A percentile compares a stretch with the other conserved stretches of the same genome.
Conservation (phyloP, 2,888 invertebrate species). For the Sericinus montela region DNA sequence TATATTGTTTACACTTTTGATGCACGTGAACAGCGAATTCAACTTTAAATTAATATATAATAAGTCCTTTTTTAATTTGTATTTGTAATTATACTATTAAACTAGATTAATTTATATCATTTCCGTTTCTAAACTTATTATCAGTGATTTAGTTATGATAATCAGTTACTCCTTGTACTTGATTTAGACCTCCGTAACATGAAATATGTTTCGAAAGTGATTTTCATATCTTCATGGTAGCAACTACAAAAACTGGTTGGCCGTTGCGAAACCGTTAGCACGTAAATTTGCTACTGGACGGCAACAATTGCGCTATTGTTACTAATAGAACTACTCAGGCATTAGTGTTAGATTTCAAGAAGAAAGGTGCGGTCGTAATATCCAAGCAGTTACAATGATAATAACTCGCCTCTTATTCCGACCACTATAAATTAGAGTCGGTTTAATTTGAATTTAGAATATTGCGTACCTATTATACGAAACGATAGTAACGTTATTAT, state of each 20-base stretch:
- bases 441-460: slow-evolving; percentile 11
- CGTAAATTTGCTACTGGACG: slow-evolving; percentile 50
- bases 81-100: no score
- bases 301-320: slow-evolving; percentile 61
- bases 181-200: slow-evolving; percentile 42
- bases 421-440: slow-evolving; percentile 13
- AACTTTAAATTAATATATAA: no score
- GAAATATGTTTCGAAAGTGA: slow-evolving; percentile 41
- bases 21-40: no score
- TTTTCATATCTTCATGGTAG: slow-evolving; percentile 60
- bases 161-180: slow-evolving; percentile 12
- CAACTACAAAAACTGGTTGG: slow-evolving; percentile 56
- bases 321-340: slow-evolving; percentile 58
- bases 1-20: no score
- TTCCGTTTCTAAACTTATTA: no score
- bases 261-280: slow-evolving; percentile 47
- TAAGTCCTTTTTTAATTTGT: no score
- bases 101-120: no score
- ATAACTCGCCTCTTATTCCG: slow-evolving; percentile 13
- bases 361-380: slow-evolving; percentile 26
- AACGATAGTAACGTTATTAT: no score
- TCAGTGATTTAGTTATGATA: no score
- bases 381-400: slow-evolving; percentile 14
- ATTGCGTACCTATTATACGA: no score
- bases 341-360: slow-evolving; percentile 39